phyloP scores from a whole-genome alignment of 2,113 vertebrate genomes.

The Hemiscyllium ocellatum region DNA sequence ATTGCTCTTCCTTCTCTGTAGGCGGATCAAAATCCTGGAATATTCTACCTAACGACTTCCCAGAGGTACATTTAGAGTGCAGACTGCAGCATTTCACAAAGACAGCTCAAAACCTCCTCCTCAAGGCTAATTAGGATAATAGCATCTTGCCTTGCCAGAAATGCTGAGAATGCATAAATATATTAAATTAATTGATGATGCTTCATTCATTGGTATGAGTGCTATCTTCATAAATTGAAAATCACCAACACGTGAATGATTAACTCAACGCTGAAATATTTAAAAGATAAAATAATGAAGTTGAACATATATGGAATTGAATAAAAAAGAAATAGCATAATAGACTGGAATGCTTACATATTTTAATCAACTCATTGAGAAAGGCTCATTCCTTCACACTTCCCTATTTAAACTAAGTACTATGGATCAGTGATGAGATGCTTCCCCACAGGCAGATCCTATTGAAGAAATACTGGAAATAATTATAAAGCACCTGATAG shows the following conservation, averaged over 20 bases:
- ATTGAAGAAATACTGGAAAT: not conserved
- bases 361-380: not conserved
- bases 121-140: not conserved
- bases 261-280: not conserved
- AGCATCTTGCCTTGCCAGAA: not conserved
- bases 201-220: not conserved
- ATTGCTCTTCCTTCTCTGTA: not conserved
- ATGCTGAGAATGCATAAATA: not conserved
- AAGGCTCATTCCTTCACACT: not conserved
- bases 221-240: not conserved
- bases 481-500: not conserved
- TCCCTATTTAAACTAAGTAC: not conserved
- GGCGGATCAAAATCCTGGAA: not conserved
- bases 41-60: too few species aligned
- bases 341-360: not conserved
- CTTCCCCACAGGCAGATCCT: not conserved
- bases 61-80: not conserved
- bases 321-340: not conserved
- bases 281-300: not conserved
- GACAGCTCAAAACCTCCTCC: too few species aligned
- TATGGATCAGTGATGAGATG: not conserved
- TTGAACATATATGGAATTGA: not conserved
- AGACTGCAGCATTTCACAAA: too few species aligned
- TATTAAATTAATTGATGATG: not conserved
- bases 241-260: not conserved